Percentiles rank a stretch among this genome's conserved stretches.
Evolutionary conservation across 92 coral and sea anemone genomes (phyloP).

Genomic region (Phymanthus crucifer): DNA sequence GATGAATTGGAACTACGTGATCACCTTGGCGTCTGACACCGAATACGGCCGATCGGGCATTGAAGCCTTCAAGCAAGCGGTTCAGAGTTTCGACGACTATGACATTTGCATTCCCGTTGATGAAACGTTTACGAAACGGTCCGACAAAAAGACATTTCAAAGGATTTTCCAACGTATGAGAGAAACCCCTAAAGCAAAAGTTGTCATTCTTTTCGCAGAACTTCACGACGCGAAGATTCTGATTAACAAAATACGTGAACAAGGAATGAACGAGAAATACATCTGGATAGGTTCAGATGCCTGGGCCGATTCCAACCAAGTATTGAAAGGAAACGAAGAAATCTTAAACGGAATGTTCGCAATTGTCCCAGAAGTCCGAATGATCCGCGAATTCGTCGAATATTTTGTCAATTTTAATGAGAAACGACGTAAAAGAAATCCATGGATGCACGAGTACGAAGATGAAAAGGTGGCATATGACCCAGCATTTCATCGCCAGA

Average conservation of each 20-base stretch:
- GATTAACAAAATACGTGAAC: slow-evolving; percentile 55
- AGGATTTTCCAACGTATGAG: slow-evolving; percentile 59
- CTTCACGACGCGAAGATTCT: slow-evolving; percentile 75
- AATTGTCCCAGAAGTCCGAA: slow-evolving; percentile 71
- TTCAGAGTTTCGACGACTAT: slow-evolving; percentile 53
- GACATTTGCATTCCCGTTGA: slow-evolving; percentile 85
- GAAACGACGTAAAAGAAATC: slow-evolving; percentile 68
- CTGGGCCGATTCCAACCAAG: slow-evolving; percentile 75
- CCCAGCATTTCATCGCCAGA: slow-evolving; percentile 71
- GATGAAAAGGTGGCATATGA: slow-evolving; percentile 63
- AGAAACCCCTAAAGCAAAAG: slow-evolving; percentile 68
- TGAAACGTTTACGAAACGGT: slow-evolving; percentile 74
- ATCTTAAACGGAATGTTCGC: slow-evolving; percentile 72
- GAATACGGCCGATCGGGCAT: slow-evolving; percentile 91
- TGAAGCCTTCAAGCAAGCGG: slow-evolving; percentile 78
- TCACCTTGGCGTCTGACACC: slow-evolving; percentile 79
- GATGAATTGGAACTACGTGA: slow-evolving; percentile 85
- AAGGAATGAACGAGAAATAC: slow-evolving; percentile 50
- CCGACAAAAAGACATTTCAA: slow-evolving; percentile 61
- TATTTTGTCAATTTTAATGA: slow-evolving; percentile 78
- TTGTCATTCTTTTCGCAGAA: slow-evolving; percentile 78
- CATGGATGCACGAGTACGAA: slow-evolving; percentile 83
- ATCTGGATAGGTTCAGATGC: slow-evolving; percentile 83
- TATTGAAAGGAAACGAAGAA: slow-evolving; percentile 67
- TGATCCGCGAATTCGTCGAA: slow-evolving; percentile 60